Conservation (phyloP, 2,797 vertebrate genomes). For the Diceros bicornis region DNA sequence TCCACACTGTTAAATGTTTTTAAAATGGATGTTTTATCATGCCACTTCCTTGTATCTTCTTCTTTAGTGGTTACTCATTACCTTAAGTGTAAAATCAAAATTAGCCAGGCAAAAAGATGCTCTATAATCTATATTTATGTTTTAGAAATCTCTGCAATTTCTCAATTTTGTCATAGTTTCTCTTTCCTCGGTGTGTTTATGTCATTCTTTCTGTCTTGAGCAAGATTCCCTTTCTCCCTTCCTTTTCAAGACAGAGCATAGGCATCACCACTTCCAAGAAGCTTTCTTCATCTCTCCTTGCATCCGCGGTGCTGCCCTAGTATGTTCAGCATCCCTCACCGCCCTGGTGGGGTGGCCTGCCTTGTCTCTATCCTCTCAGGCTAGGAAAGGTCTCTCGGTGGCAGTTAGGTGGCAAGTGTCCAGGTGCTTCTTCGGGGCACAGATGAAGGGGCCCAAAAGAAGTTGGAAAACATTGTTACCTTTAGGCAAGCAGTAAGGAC, state of each 20-base stretch:
- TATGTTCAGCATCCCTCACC: too few relatives aligned
- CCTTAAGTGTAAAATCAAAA: neutral
- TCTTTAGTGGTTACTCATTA: neutral
- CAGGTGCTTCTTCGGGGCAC: neutral
- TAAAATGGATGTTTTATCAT: neutral
- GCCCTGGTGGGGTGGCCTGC: too few relatives aligned
- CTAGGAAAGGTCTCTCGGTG: neutral
- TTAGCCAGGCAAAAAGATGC: neutral
- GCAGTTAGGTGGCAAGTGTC: neutral
- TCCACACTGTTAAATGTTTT: neutral
- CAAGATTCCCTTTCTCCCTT: neutral
- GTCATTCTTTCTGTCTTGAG: neutral
- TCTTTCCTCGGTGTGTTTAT: neutral
- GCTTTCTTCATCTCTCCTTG: neutral
- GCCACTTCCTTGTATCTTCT: neutral
- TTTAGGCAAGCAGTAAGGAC: neutral
- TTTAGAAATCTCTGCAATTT: neutral
- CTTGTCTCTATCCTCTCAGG: neutral
- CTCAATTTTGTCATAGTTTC: neutral
- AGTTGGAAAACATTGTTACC: neutral
- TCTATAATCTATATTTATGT: neutral
- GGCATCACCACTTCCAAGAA: neutral
- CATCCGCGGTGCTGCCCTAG: rapidly evolving
- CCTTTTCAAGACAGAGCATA: neutral
- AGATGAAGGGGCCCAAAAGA: neutral